Conservation (phyloP, 2,888 invertebrate genomes). For the Hipparchia semele region DNA sequence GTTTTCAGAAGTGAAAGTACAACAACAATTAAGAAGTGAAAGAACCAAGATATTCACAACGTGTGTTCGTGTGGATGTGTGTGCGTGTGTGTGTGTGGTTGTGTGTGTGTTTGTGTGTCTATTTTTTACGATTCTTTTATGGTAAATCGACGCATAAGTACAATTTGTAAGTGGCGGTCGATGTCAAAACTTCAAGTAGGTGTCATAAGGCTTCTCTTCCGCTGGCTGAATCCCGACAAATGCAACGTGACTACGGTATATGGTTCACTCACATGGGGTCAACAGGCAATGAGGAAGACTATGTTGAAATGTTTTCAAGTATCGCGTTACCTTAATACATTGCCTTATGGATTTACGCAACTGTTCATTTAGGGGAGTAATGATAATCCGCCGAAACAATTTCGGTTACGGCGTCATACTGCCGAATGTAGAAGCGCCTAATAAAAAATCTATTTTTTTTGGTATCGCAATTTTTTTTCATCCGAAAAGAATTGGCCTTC, state of each 20-base stretch:
- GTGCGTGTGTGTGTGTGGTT: too few species aligned
- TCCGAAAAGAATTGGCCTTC: too few species aligned
- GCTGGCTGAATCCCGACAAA: slow-evolving; percentile 62
- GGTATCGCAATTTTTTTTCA: too few species aligned
- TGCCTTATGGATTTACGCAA: not conserved
- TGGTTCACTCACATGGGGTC: slow-evolving; percentile 57
- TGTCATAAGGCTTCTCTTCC: slow-evolving; percentile 58
- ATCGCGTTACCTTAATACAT: slow-evolving; percentile 8
- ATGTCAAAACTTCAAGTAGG: slow-evolving; percentile 58
- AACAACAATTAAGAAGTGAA: too few species aligned
- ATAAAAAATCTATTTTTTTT: too few species aligned
- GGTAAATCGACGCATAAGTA: not conserved
- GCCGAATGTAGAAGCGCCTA: too few species aligned
- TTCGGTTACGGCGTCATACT: not conserved
- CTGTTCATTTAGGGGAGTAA: not conserved
- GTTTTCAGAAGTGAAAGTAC: too few species aligned
- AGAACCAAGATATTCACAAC: too few species aligned
- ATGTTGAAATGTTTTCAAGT: slow-evolving; percentile 27
- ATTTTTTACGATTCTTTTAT: too few species aligned
- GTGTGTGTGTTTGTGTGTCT: too few species aligned
- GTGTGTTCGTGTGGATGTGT: too few species aligned
- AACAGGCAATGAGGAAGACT: slow-evolving; percentile 45
- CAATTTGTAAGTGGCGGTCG: slow-evolving; percentile 46
- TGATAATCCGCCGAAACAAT: not conserved
- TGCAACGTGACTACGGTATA: slow-evolving; percentile 52